Conservation (phyloP, 1,140 invertebrate species). For the Dufourea novaeangliae region DNA sequence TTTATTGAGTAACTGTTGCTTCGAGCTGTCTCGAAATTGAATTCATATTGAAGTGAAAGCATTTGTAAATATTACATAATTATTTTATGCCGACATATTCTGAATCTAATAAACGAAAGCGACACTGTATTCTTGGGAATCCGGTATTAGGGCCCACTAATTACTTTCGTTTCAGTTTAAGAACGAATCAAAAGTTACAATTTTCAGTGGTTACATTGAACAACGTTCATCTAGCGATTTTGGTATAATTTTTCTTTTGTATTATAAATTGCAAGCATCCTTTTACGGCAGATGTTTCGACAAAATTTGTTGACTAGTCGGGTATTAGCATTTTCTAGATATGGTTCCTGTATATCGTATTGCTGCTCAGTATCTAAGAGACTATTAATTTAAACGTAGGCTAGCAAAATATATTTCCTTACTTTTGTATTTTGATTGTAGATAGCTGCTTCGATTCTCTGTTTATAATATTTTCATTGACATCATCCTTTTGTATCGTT, state of each 20-base stretch:
- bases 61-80: slow-evolving; percentile 42
- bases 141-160: slow-evolving; percentile 13
- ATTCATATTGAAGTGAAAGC: neutral
- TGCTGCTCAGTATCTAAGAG: slow-evolving; percentile 68
- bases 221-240: slow-evolving; percentile 18
- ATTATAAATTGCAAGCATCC: slow-evolving; percentile 27
- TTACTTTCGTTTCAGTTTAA: slow-evolving; percentile 22
- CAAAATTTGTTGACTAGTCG: slow-evolving; percentile 61
- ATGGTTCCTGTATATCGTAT: slow-evolving; percentile 71
- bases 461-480: slow-evolving; percentile 51
- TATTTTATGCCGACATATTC: slow-evolving; percentile 33
- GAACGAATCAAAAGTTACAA: slow-evolving; percentile 31
- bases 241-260: slow-evolving; percentile 24
- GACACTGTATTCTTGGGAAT: slow-evolving; percentile 36
- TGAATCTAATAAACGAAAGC: slow-evolving; percentile 35
- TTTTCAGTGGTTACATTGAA: slow-evolving; percentile 5
- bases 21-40: neutral
- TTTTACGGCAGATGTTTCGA: slow-evolving; percentile 9
- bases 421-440: slow-evolving; percentile 54
- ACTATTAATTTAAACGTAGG: slow-evolving; percentile 54
- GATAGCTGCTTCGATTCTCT: slow-evolving; percentile 33
- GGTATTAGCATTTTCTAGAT: slow-evolving; percentile 65
- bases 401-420: slow-evolving; percentile 45
- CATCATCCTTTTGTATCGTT: slow-evolving; percentile 37
- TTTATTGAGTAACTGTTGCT: neutral